Percentiles rank a stretch among this genome's conserved stretches.
These are phyloP conservation scores for Saturnia japonica DNA, from an alignment of 2,888 invertebrate species.

Conservation along the genomic window DNA sequence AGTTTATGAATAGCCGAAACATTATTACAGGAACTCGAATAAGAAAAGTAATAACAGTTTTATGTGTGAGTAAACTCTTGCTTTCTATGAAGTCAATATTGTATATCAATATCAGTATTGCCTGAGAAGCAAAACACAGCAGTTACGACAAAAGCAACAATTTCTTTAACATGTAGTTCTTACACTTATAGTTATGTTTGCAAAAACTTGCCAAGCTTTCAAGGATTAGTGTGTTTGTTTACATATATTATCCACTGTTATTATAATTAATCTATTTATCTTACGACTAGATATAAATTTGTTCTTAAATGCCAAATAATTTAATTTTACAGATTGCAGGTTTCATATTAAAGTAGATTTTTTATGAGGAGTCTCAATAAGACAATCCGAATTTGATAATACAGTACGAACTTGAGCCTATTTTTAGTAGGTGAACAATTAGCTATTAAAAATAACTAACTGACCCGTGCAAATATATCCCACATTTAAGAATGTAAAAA, in stretches of 20 bases:
- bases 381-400: background rate
- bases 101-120: background rate
- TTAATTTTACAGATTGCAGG: too few relatives aligned
- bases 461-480: too few relatives aligned
- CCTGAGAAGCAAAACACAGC: background rate
- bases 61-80: background rate
- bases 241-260: background rate
- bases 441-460: background rate
- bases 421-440: background rate
- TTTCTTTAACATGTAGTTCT: background rate
- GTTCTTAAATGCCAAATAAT: background rate
- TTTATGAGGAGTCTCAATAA: background rate
- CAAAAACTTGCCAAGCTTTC: background rate
- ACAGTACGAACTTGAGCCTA: background rate
- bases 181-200: background rate
- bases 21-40: conserved; percentile 18
- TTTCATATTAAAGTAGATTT: too few relatives aligned
- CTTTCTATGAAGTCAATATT: background rate
- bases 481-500: too few relatives aligned
- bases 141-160: background rate
- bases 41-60: conserved; percentile 9
- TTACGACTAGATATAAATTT: background rate
- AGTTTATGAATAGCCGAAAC: conserved; percentile 39
- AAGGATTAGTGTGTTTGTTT: background rate
- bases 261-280: background rate